phyloP scores from a whole-genome alignment of 2,113 vertebrate genomes.

The Indicator indicator region DNA sequence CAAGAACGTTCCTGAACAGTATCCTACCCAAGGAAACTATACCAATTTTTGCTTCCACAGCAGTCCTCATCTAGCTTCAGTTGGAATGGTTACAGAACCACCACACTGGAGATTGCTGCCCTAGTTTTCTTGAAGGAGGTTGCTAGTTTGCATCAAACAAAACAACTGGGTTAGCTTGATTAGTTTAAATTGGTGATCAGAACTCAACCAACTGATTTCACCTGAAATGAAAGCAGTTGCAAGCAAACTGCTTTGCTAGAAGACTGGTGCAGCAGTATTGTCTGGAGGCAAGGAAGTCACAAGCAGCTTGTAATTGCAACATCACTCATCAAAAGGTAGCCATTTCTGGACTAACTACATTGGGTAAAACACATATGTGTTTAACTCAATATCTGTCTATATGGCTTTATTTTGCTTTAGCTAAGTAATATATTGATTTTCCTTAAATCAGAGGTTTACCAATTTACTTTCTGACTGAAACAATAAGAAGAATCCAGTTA shows the following conservation, averaged over 20 bases:
- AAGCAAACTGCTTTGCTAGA: background rate
- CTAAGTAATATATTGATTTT: background rate
- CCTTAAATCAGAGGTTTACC: background rate
- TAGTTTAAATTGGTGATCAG: background rate
- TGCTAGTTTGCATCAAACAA: background rate
- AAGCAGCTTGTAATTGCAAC: background rate
- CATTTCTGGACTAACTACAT: background rate
- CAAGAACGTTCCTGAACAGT: background rate
- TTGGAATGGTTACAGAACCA: background rate
- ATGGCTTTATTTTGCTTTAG: background rate
- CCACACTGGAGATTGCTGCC: background rate
- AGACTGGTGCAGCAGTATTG: background rate
- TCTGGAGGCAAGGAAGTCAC: slow-evolving; percentile 5
- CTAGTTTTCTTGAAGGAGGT: background rate
- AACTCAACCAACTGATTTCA: background rate
- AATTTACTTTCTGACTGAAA: background rate
- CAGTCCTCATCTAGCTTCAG: background rate
- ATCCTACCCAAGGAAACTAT: background rate
- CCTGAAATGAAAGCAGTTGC: background rate
- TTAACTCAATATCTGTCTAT: background rate
- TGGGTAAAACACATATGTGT: background rate
- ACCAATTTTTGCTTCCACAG: background rate
- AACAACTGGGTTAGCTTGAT: background rate
- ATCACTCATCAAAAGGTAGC: background rate
- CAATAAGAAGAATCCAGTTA: background rate